Percentiles rank a stretch among this genome's conserved stretches.
phyloP scores from a whole-genome alignment of 2,797 vertebrate species.

The Capromys pilorides region DNA sequence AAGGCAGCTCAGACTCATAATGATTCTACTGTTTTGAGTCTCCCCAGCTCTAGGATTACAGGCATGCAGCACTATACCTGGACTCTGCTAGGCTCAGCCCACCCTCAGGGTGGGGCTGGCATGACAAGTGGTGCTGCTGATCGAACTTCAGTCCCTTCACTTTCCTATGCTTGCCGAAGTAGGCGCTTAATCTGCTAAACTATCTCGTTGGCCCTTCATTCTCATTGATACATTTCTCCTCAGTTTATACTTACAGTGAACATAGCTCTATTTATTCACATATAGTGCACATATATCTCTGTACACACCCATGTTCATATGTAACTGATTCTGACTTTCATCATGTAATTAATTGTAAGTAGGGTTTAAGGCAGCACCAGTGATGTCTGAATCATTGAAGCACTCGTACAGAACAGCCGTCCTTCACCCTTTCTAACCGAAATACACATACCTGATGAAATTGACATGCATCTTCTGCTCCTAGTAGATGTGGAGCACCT shows the following conservation, averaged over 20 bases:
- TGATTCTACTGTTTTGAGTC: too few species aligned
- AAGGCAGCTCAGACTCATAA: too few species aligned
- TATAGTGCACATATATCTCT: not conserved
- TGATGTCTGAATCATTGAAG: not conserved
- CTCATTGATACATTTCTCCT: not conserved
- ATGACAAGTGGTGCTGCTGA: too few species aligned
- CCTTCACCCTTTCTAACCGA: not conserved
- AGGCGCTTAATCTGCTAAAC: too few species aligned
- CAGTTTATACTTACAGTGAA: not conserved
- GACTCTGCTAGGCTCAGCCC: too few species aligned
- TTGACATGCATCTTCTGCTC: not conserved
- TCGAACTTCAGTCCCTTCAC: too few species aligned
- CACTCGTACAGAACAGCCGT: not conserved
- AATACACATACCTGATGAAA: not conserved
- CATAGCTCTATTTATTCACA: not conserved
- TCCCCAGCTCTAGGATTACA: too few species aligned
- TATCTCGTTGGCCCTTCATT: not conserved
- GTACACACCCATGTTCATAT: not conserved
- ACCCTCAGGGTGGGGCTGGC: too few species aligned
- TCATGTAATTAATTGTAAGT: not conserved
- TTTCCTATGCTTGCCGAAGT: too few species aligned
- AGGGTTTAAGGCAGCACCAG: not conserved
- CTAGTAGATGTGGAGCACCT: not conserved
- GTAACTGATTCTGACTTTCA: not conserved
- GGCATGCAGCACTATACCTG: rapidly evolving